These are phyloP conservation scores for Blastobasis lacticolella DNA, from an alignment of 2,888 invertebrate species.

Conservation along the genomic window DNA sequence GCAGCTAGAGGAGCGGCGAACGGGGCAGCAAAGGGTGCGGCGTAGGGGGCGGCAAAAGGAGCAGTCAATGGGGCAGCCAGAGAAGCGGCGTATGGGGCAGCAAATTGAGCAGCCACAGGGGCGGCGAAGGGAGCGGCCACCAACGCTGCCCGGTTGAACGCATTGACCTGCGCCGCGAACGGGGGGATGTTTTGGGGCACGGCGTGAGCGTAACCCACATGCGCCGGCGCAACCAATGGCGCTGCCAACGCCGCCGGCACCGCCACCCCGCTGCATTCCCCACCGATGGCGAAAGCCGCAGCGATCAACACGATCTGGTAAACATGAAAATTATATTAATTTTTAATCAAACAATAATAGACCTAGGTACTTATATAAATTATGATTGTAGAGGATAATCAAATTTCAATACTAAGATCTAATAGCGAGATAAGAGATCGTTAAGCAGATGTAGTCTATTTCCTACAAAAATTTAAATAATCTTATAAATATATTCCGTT, in stretches of 20 bases:
- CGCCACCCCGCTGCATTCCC: slow-evolving; percentile 51
- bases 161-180: slow-evolving; percentile 75
- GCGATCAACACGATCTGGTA: slow-evolving; percentile 61
- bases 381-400: no score
- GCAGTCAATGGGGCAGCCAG: slow-evolving; percentile 22
- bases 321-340: slow-evolving; percentile 6
- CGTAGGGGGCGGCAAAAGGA: slow-evolving; percentile 19
- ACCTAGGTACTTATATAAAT: not conserved
- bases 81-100: slow-evolving; percentile 30
- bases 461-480: no score
- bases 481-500: no score
- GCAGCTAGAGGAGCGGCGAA: slow-evolving; percentile 14
- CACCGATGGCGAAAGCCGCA: slow-evolving; percentile 46
- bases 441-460: no score
- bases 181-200: slow-evolving; percentile 78
- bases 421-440: no score
- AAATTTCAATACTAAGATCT: no score
- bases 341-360: not conserved
- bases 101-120: slow-evolving; percentile 21
- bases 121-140: slow-evolving; percentile 28
- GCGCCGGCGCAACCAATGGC: slow-evolving; percentile 68
- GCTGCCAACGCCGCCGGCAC: slow-evolving; percentile 49
- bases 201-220: slow-evolving; percentile 72
- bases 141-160: slow-evolving; percentile 61
- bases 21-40: slow-evolving; percentile 15